These are phyloP conservation scores for Neotoma lepida DNA, from an alignment of 2,113 vertebrate genomes.

Conservation along the genomic window DNA sequence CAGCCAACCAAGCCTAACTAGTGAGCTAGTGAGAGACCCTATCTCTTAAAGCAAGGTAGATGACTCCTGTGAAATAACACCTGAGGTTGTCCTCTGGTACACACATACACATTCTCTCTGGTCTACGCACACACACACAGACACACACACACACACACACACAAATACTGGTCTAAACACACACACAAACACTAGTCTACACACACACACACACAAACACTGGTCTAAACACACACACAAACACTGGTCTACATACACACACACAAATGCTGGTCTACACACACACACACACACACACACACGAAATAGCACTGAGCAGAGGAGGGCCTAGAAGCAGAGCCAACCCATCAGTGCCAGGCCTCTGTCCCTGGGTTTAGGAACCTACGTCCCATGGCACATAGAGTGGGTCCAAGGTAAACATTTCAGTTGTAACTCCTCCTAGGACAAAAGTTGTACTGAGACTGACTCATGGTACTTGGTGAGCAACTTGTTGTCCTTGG, in stretches of 20 bases:
- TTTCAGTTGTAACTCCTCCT: not conserved
- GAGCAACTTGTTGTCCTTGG: not conserved
- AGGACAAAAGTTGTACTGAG: not conserved
- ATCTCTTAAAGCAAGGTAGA: not conserved
- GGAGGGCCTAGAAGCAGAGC: not conserved
- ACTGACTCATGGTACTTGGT: not conserved
- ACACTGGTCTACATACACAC: not conserved
- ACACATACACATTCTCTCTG: not conserved
- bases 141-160: not conserved
- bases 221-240: too few species aligned
- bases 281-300: not conserved
- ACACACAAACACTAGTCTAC: too few species aligned
- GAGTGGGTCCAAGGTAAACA: not conserved
- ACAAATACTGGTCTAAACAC: too few species aligned
- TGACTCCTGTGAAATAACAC: not conserved
- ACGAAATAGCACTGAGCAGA: not conserved
- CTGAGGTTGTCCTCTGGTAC: not conserved
- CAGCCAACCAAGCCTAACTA: not conserved
- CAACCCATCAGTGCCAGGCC: not conserved
- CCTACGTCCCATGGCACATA: rapidly evolving
- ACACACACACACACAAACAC: not conserved
- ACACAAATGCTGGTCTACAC: not conserved
- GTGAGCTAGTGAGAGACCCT: not conserved
- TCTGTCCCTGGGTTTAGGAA: not conserved
- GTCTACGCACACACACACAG: not conserved